phyloP scores from a whole-genome alignment of 2,888 invertebrate species.

The Loripinus fragilis region DNA sequence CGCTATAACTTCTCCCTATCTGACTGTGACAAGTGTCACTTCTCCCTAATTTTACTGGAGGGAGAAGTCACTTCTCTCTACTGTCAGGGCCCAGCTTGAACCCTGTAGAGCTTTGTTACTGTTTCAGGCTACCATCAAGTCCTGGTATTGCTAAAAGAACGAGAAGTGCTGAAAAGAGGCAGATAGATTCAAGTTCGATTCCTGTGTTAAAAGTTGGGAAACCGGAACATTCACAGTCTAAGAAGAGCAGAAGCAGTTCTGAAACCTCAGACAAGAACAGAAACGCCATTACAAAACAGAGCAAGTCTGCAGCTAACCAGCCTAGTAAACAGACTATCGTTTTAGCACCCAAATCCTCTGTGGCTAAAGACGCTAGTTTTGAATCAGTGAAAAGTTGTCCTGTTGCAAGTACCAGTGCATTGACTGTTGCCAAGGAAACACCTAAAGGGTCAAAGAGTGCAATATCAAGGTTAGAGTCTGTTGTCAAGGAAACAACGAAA shows the following conservation, averaged over 20 bases:
- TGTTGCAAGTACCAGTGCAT: background rate
- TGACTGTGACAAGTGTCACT: too few relatives aligned
- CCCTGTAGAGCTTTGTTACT: too few relatives aligned
- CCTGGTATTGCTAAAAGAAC: constrained; percentile 57
- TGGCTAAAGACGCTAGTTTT: background rate
- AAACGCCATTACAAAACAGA: constrained; percentile 8
- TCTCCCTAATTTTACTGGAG: too few relatives aligned
- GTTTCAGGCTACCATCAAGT: constrained; percentile 31
- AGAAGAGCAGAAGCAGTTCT: background rate
- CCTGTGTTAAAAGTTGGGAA: background rate
- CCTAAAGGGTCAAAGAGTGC: constrained; percentile 1
- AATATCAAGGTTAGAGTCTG: constrained; percentile 4
- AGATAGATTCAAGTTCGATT: background rate
- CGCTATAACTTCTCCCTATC: too few relatives aligned
- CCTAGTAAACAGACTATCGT: background rate
- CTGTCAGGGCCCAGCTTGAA: too few relatives aligned
- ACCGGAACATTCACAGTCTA: constrained; percentile 4
- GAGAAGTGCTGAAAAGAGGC: constrained; percentile 32
- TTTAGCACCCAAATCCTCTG: background rate
- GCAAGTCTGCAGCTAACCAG: background rate
- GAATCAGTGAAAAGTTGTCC: constrained; percentile 12
- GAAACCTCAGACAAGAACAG: background rate
- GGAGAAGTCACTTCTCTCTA: too few relatives aligned
- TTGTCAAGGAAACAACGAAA: background rate
- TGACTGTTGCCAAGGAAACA: background rate